Evolutionary conservation across 2,113 vertebrate species (phyloP).

Genomic region (Sinocyclocheilus maitianheensis): DNA sequence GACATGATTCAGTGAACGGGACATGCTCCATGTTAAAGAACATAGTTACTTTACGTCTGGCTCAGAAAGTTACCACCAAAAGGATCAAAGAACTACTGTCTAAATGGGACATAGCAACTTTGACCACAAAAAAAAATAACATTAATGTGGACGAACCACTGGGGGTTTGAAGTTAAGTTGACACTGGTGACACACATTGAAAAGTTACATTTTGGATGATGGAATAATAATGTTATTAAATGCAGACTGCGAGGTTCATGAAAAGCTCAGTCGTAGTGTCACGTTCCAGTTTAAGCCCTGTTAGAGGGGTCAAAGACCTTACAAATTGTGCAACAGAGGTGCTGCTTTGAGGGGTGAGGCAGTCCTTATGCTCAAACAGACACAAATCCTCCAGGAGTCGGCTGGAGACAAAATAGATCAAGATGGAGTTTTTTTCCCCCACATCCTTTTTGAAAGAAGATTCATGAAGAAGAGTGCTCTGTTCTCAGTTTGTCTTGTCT

Average conservation of each 20-base stretch:
- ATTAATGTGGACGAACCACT: neutral
- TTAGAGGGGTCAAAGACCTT: constrained; percentile 26
- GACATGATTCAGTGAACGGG: neutral
- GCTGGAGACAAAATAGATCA: constrained; percentile 46
- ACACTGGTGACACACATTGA: neutral
- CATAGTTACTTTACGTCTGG: constrained; percentile 13
- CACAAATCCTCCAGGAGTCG: constrained; percentile 24
- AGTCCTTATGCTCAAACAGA: constrained; percentile 19
- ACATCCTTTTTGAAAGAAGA: constrained; percentile 59
- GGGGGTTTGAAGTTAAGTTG: constrained; percentile 37
- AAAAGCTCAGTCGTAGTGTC: constrained; percentile 36
- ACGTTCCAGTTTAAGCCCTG: constrained; percentile 40
- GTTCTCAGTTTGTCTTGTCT: constrained; percentile 71
- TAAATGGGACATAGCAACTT: neutral
- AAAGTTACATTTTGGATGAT: constrained; percentile 32
- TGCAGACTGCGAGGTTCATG: constrained; percentile 15
- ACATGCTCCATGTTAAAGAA: neutral
- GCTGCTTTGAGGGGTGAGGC: constrained; percentile 14
- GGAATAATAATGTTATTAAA: constrained; percentile 44
- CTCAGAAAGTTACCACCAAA: constrained; percentile 20
- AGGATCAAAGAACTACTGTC: constrained; percentile 23
- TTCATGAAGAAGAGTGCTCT: constrained; percentile 66
- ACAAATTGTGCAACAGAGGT: constrained; percentile 25
- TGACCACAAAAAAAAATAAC: neutral
- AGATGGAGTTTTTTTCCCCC: constrained; percentile 2